These are phyloP conservation scores for Neosalanx taihuensis DNA, from an alignment of 2,797 vertebrate genomes.

Conservation along the genomic window DNA sequence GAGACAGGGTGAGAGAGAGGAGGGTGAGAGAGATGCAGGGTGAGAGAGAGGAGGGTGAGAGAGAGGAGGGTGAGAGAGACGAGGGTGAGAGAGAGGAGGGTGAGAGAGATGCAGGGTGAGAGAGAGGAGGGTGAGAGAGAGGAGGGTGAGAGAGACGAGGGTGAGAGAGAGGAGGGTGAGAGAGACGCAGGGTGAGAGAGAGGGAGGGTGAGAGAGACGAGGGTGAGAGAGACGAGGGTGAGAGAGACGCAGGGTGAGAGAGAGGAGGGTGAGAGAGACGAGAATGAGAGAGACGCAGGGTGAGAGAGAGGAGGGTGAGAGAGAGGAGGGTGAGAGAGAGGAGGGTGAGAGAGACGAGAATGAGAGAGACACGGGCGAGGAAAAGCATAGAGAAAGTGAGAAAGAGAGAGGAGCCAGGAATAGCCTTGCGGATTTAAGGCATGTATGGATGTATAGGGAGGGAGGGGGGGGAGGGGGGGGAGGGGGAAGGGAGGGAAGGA, in stretches of 20 bases:
- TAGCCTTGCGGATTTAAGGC: too few species aligned
- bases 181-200: too few species aligned
- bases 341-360: too few species aligned
- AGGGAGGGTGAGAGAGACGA: background rate
- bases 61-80: background rate
- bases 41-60: background rate
- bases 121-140: background rate
- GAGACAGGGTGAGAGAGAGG: background rate
- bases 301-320: background rate
- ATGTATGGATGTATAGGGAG: background rate
- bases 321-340: background rate
- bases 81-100: background rate
- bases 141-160: background rate
- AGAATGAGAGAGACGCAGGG: too few species aligned
- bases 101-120: background rate
- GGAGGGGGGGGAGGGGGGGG: background rate
- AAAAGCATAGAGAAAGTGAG: too few species aligned
- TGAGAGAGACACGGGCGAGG: background rate
- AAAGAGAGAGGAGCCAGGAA: background rate
- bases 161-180: background rate
- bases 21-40: background rate
- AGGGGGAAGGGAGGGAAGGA: background rate
- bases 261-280: too few species aligned
- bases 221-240: background rate
- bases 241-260: too few species aligned